Base-by-base conservation (phyloP, 2,797 vertebrate genomes). In the Syngnathus acus region DNA sequence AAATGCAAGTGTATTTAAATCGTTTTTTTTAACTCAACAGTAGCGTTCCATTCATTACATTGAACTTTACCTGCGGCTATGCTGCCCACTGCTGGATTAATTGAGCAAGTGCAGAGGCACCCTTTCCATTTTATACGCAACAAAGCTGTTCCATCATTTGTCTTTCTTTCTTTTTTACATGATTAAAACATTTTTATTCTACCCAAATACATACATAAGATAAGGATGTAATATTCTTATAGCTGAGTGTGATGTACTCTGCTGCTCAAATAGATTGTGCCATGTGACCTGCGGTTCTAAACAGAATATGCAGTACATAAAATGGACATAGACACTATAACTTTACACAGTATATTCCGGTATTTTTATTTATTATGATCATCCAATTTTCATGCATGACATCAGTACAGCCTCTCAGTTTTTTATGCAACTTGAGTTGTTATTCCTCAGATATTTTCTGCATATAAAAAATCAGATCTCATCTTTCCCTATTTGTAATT, bases 21-120 rank as follows among this genome's bases (percentile, higher is more conserved):
- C 40, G 7, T 4, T 9, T 1, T 42, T 42, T 40, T 40, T 40
- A 40, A 45, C 11, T 3, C 9, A 45, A 13, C 43, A 16, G 47
- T 17, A 48, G 17, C 5, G 8, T 17, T 19, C 19, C 6, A 19
- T 6, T 2, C 47, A 4, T 48, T 19, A 7, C 19, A 48, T 6
- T 19, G 16, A 7, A 19, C 47, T 50, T 61, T 19, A 40, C 37
- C 37, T 39, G 7, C 4, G 38, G 17, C 59, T 21, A 23, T 61
- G 40, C 39, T 61, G 9, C 59, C 59, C n/a, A 13, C 59, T 61
- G 59, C 39, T 61, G 59, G 59, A 21, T 42, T 10, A 4, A 61
- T 40, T 11, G 19, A 61, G 59, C 16, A 61, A 61, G 59, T 61
- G 59, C 59, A 59, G 17, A n/a, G 7, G 51, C 2, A 1, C n/a